These are phyloP conservation scores for Apantesis nais DNA, from an alignment of 2,888 invertebrate species.

Conservation along the genomic window DNA sequence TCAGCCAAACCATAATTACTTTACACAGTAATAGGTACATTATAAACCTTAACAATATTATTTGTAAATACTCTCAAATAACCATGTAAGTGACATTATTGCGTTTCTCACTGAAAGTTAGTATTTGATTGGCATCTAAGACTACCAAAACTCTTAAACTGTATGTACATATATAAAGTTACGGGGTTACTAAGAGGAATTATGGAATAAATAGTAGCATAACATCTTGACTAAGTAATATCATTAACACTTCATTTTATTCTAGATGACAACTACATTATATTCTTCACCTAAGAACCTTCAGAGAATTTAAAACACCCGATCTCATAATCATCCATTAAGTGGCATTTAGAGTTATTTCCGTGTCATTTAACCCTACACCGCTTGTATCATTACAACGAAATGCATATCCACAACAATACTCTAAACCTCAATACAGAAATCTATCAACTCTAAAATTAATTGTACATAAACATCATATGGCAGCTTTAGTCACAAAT, in stretches of 20 bases:
- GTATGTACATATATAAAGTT: slow-evolving; percentile 17
- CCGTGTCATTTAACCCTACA: slow-evolving; percentile 18
- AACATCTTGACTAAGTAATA: slow-evolving; percentile 20
- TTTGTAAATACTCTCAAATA: slow-evolving; percentile 49
- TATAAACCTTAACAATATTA: slow-evolving; percentile 50
- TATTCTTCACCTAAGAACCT: neutral
- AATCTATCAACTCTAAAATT: slow-evolving; percentile 19
- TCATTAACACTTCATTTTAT: neutral
- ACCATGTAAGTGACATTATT: slow-evolving; percentile 73
- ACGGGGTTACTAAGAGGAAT: slow-evolving; percentile 20
- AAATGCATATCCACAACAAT: slow-evolving; percentile 15
- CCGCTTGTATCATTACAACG: slow-evolving; percentile 16
- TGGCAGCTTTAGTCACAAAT: slow-evolving; percentile 32
- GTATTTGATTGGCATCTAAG: slow-evolving; percentile 34
- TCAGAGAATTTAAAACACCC: neutral
- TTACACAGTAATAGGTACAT: slow-evolving; percentile 40
- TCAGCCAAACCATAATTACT: slow-evolving; percentile 28
- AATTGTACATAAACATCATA: slow-evolving; percentile 24
- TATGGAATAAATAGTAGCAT: slow-evolving; percentile 17
- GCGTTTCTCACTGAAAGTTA: slow-evolving; percentile 74
- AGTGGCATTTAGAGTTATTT: slow-evolving; percentile 10
- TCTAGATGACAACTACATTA: neutral
- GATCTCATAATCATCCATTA: neutral
- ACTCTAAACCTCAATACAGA: slow-evolving; percentile 24
- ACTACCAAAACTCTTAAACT: slow-evolving; percentile 31